Base-by-base conservation (phyloP, 2,797 vertebrate genomes). In the Chelidonichthys spinosus region DNA sequence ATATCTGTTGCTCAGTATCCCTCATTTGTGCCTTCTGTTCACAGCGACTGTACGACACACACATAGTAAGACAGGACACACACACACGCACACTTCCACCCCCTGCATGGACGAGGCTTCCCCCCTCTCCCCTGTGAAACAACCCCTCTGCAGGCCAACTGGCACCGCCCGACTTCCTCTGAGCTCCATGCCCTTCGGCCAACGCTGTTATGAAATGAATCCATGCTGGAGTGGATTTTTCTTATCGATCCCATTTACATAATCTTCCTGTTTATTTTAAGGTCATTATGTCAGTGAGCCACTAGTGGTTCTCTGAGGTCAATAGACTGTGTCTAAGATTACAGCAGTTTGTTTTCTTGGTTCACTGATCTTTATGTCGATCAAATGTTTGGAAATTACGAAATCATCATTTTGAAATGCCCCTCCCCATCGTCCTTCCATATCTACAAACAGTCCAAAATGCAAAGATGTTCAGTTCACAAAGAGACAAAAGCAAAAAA, bases 21-120 rank as follows among this genome's bases (percentile, higher is more conserved):
- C 79, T 89, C 78, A 55, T 79, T 84, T 82, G 69, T 85, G 81
- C 92, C 91, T 88, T 92, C 88, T 93, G 92, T 90, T 93, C 89
- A 75, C 80, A 76, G 76, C 3, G 37, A 84, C 69, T 55, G 64
- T 76, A 63, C 8, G 14, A 69, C 46, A 73, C 71, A 65, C 74
- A 75, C 73, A 63, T 17, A 73, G 42, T 54, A 52, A 68, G 18
- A 61, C 36, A 65, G 50, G 40, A 39, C 66, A 60, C 53, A 49
- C 53, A 33, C 63, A 32, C 49, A 37, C 37, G 42, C 42, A 49
- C 35, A 17, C 73, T 83, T 84, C 85, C 80, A 84, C 71, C 87
- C 82, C 87, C 89, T 78, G 84, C 72, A 52, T 78, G 72, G 76
- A 76, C 47, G 33, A 91, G 89, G 89, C 90, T 82, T 86, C 75